Base-by-base conservation (phyloP, 2,888 invertebrate genomes). In the Drosophila antonietae region DNA sequence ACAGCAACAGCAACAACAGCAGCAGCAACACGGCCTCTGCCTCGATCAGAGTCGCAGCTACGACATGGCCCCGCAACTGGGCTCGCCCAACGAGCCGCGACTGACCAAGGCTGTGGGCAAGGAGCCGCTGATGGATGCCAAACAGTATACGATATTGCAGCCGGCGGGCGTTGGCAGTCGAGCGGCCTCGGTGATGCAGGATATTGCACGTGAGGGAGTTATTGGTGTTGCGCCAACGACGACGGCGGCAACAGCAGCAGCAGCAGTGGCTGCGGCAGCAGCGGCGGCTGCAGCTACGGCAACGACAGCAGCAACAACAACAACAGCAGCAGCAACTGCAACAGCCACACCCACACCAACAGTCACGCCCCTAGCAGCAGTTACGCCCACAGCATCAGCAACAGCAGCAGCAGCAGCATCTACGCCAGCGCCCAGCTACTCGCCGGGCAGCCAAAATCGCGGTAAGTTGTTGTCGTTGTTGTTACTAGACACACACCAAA, bases 101-200 rank as follows among this genome's bases (percentile, higher is more conserved):
- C 43, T 74, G 60, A 41, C 70, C 55, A 82, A 55, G 53, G 35
- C 39, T 6, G 33, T 15, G 18, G 44, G 51, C 39, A 39, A 23
- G 55, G 52, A 37, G 57, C 47, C 47, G n/a, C 47, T 33, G 62
- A 71, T 75, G 23, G 92, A 91, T 72, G 95, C 95, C 71, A 97
- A 97, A 93, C 97, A 97, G 92, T 97, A 97, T 91, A 97, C 97
- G 71, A 97, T 97, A 81, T 93, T 97, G 75, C 97, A 97, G 92
- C 97, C 97, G 1, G 97, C 97, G 14, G 96, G 96, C 37, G 94
- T 95, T 0, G 96, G 96, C 5, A 97, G 97, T 28, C 94, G 97
- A 57, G 97, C 97, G 0, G 97, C 97, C 55, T 96, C 96, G 44
- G 97, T 96, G 28, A 94, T 97, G 90, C 97, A 97, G 91, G 97